A percentile compares a stretch with the other conserved stretches of the same genome.
phyloP scores from a whole-genome alignment of 2,888 invertebrate species.

The Galeopsomyia nigrocyanea region DNA sequence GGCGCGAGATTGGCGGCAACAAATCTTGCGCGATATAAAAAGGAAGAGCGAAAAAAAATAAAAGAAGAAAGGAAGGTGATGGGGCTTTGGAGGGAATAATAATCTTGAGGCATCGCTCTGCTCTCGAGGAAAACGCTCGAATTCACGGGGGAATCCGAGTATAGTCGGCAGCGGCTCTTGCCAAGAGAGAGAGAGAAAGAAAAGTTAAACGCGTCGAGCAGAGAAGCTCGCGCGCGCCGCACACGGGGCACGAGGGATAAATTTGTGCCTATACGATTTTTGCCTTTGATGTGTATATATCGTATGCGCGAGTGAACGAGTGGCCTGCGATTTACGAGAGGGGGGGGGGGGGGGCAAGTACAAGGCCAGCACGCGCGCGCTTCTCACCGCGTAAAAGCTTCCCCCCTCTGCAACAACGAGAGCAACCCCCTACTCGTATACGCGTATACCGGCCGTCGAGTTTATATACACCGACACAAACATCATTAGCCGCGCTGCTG shows the following conservation, averaged over 20 bases:
- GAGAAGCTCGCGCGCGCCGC: no score
- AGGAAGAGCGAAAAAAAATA: background rate
- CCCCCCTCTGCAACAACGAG: slow-evolving; percentile 20
- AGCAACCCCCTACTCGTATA: background rate
- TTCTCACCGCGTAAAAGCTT: no score
- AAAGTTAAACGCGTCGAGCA: slow-evolving; percentile 23
- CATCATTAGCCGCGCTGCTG: no score
- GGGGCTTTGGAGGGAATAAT: slow-evolving; percentile 6
- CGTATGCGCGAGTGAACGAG: no score
- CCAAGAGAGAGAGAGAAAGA: background rate
- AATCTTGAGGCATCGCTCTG: no score
- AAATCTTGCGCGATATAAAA: background rate
- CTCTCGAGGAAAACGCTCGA: slow-evolving; percentile 7
- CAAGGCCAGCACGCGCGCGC: slow-evolving; percentile 8
- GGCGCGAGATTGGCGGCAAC: slow-evolving; percentile 3
- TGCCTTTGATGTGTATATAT: no score
- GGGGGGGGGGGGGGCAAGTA: background rate
- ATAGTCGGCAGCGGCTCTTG: no score
- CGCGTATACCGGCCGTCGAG: no score
- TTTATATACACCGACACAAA: no score
- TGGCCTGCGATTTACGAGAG: no score
- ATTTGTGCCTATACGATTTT: no score
- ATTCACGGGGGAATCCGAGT: slow-evolving; percentile 7
- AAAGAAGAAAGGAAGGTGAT: background rate
- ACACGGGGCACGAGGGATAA: background rate